Conservation (phyloP, 2,888 invertebrate genomes). For the Cantharis nigra region DNA sequence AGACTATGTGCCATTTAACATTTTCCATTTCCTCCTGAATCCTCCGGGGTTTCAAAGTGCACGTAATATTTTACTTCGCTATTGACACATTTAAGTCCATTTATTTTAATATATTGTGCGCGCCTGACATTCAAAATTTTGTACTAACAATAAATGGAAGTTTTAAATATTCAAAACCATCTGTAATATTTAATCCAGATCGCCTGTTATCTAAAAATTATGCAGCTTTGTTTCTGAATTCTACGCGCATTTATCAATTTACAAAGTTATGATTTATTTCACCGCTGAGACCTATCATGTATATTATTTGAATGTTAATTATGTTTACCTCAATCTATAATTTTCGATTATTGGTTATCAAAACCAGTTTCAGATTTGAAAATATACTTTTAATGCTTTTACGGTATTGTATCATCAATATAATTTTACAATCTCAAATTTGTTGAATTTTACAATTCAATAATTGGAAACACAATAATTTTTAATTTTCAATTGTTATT, state of each 20-base stretch:
- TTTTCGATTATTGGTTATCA: not conserved
- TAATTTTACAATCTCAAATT: not conserved
- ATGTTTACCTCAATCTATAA: not conserved
- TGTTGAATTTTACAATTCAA: too few species aligned
- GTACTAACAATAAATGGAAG: not conserved
- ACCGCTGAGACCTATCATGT: not conserved
- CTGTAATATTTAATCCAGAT: not conserved
- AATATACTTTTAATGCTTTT: not conserved
- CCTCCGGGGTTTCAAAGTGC: not conserved
- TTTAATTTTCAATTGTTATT: too few species aligned
- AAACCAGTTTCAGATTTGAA: not conserved
- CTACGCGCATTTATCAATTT: not conserved
- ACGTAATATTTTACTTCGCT: not conserved
- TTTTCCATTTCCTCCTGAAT: not conserved
- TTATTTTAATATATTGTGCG: not conserved
- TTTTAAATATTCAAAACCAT: not conserved
- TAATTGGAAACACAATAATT: too few species aligned
- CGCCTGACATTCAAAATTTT: not conserved
- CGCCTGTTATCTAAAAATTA: too few species aligned
- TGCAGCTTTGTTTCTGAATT: not conserved
- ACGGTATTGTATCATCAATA: not conserved
- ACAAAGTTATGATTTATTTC: not conserved
- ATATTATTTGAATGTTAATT: not conserved
- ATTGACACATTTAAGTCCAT: not conserved
- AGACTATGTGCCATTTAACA: not conserved